Conservation (phyloP, 1,140 invertebrate genomes). For the Aleiodes sp. region DNA sequence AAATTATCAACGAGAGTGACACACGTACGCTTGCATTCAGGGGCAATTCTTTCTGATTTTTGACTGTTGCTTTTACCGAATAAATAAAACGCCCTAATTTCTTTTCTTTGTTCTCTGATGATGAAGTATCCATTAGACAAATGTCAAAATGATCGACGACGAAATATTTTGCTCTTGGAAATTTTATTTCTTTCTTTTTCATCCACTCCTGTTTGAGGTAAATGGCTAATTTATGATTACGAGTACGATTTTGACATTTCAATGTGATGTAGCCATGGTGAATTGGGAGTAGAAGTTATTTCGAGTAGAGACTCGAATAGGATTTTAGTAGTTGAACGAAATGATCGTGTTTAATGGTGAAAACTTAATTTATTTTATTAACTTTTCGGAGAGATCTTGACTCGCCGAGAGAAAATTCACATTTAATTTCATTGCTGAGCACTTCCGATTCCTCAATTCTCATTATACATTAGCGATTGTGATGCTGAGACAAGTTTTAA, state of each 20-base stretch:
- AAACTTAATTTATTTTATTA: conserved; percentile 4
- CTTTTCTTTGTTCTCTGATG: not conserved
- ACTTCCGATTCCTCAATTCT: not conserved
- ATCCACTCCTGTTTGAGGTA: not conserved
- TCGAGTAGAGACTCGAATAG: not conserved
- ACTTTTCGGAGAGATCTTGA: conserved; percentile 12
- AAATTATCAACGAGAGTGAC: conserved; percentile 27
- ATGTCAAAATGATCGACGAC: conserved; percentile 3
- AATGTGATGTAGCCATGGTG: not conserved
- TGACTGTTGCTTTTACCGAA: not conserved
- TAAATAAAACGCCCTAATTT: not conserved
- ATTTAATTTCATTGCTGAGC: not conserved
- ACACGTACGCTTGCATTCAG: not conserved
- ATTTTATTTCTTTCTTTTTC: not conserved
- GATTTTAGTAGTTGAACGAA: not conserved
- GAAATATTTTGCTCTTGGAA: not conserved
- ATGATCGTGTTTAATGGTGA: conserved; percentile 10
- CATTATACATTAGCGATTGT: not conserved
- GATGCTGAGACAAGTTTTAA: not conserved
- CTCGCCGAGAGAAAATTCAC: not conserved
- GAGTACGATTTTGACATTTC: not conserved
- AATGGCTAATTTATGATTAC: conserved; percentile 12
- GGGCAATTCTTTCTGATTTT: not conserved
- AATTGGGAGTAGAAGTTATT: not conserved
- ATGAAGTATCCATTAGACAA: conserved; percentile 10